Percentiles rank a stretch among this genome's conserved stretches.
These are phyloP conservation scores for Hoplostethus mediterraneus DNA, from an alignment of 2,797 vertebrate species.

Conservation along the genomic window DNA sequence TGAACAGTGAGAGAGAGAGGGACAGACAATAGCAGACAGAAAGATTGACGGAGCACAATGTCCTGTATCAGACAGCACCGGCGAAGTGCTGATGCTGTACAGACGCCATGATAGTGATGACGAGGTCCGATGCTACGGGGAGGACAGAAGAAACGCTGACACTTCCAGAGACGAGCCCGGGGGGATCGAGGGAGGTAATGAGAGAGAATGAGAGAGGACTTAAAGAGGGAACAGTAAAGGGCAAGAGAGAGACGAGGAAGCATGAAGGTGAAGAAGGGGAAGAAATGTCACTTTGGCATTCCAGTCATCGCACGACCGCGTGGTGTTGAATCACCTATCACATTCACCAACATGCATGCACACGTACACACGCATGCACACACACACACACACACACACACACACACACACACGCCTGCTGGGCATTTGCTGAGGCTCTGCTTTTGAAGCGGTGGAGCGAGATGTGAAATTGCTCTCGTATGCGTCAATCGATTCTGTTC, in stretches of 20 bases:
- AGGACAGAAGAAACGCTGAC: conserved; percentile 62
- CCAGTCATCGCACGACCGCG: not conserved
- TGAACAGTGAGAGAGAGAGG: not conserved
- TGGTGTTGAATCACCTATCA: not conserved
- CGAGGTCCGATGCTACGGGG: conserved; percentile 30
- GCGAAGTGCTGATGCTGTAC: conserved; percentile 47
- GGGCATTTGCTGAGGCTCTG: conserved; percentile 15
- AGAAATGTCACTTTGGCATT: conserved; percentile 24
- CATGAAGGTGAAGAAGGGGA: conserved; percentile 33
- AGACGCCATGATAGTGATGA: conserved; percentile 44
- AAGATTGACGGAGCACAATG: not conserved
- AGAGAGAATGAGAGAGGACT: conserved; percentile 18
- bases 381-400: conserved; percentile 17
- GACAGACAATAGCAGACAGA: conserved; percentile 3
- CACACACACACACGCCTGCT: conserved; percentile 14
- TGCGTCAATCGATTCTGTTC: conserved; percentile 63
- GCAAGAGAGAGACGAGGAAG: conserved; percentile 44
- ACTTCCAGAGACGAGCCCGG: conserved; percentile 36
- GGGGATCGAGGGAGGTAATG: conserved; percentile 39
- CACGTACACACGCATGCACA: conserved; percentile 16
- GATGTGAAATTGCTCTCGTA: conserved; percentile 68
- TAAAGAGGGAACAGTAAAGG: conserved; percentile 41
- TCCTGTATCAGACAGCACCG: conserved; percentile 16
- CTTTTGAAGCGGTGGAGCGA: conserved; percentile 43
- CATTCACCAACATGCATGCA: not conserved